Conservation (phyloP, 2,888 invertebrate genomes). For the Zootermopsis nevadensis region DNA sequence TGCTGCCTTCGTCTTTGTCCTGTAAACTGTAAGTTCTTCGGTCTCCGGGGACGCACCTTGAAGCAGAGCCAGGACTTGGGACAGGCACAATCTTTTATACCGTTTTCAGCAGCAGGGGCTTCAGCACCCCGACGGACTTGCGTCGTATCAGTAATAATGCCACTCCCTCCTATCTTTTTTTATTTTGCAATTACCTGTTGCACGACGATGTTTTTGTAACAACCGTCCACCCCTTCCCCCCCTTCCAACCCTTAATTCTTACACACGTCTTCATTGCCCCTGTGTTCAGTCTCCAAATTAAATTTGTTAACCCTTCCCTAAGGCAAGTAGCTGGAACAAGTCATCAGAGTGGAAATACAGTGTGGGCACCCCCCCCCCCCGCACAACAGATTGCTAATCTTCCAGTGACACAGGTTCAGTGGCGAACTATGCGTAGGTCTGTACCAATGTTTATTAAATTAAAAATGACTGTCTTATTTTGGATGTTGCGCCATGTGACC, state of each 20-base stretch:
- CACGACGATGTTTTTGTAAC: not conserved
- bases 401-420: not conserved
- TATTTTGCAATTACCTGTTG: not conserved
- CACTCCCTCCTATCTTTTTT: not conserved
- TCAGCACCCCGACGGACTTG: not conserved
- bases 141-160: not conserved
- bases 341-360: not conserved
- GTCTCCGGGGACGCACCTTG: not conserved
- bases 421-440: not conserved
- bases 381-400: not conserved
- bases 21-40: not conserved
- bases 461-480: no score
- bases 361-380: not conserved
- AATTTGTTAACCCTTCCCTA: constrained; percentile 8
- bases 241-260: not conserved
- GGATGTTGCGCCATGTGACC: no score
- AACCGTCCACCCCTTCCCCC: not conserved
- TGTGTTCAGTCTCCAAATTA: not conserved
- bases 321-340: constrained; percentile 10
- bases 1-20: not conserved
- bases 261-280: not conserved
- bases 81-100: not conserved
- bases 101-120: not conserved
- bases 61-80: not conserved
- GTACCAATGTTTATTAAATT: no score